Base-by-base conservation (phyloP, 2,888 invertebrate genomes). In the Phortica magna region DNA sequence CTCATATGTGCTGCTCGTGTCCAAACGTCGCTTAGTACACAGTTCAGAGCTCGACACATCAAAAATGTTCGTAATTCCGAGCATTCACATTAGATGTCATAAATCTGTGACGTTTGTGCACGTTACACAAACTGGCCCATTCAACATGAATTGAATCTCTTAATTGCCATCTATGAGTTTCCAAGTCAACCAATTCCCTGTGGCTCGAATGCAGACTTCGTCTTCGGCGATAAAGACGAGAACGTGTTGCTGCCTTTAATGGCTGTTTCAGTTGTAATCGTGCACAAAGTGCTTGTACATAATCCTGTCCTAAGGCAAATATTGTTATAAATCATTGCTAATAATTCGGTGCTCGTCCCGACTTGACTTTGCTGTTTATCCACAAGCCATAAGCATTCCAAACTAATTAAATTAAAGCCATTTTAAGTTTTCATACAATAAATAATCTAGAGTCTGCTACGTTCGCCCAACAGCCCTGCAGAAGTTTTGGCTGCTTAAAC, bases 61-160 rank as follows among this genome's bases (percentile, higher is more conserved):
- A 48, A 14, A 14, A 5, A 31, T 64, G 22, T 61, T 64, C 39
- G 22, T 64, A 64, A 64, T 64, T 64, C 5, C 31, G 14, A 31
- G 39, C 39, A 64, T 31, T 39, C 39, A 10, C 64, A 64, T 39
- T 2, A 31, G 39, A 43, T 41, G 42, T 68, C 68, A 68, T 68
- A 68, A 43, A 68, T 68, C 68, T 68, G 68, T 22, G 17, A 9
- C 48, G 68, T 43, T 39, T 68, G 42, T 68, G 22, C 68, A 10
- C 39, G 5, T 43, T 48, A 42, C 42, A 43, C 68, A 68, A 7
- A 43, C 7, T 12, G 17, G 42, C 43, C 42, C 17, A 19, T 48
- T 43, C 41, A 19, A 41, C 68, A 43, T 43, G 68, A n/a, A 68
- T 19, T 43, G 68, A 43, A 43, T 68, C 19, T 17, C 68, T 68